Evolutionary conservation across 2,797 vertebrate species (phyloP).

Genomic region (Otus scops): DNA sequence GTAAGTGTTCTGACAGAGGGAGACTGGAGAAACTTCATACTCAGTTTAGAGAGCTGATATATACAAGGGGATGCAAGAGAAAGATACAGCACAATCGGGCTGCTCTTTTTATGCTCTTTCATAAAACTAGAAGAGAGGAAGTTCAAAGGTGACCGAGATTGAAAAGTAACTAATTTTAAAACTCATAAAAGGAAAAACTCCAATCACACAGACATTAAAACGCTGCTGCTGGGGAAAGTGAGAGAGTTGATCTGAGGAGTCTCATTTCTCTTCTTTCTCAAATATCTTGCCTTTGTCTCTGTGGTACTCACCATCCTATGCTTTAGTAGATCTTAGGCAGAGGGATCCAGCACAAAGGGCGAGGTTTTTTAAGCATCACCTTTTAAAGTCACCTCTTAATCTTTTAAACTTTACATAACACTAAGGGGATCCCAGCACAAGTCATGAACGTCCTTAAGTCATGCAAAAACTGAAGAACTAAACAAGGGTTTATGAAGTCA

Average conservation of each 20-base stretch:
- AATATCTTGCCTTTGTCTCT: not conserved
- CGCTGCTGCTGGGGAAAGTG: conserved; percentile 36
- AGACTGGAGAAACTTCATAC: not conserved
- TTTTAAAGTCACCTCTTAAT: not conserved
- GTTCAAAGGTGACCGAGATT: conserved; percentile 55
- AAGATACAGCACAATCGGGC: not conserved
- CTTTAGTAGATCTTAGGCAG: not conserved
- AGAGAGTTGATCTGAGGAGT: not conserved
- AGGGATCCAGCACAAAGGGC: not conserved
- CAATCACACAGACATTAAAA: not conserved
- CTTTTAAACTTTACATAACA: not conserved
- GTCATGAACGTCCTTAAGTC: not conserved
- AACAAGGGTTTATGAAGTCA: not conserved
- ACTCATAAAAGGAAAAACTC: conserved; percentile 47
- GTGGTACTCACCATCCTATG: not conserved
- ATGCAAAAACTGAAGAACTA: not conserved
- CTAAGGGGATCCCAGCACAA: not conserved
- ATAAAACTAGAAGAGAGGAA: conserved; percentile 41
- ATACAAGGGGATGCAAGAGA: not conserved
- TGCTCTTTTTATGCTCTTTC: not conserved
- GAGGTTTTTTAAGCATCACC: not conserved
- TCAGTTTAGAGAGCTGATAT: not conserved
- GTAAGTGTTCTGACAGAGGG: not conserved
- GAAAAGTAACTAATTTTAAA: conserved; percentile 56
- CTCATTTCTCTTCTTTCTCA: conserved; percentile 19